Evolutionary conservation across 2,888 invertebrate species (phyloP).

Genomic region (Oligia latruncula): DNA sequence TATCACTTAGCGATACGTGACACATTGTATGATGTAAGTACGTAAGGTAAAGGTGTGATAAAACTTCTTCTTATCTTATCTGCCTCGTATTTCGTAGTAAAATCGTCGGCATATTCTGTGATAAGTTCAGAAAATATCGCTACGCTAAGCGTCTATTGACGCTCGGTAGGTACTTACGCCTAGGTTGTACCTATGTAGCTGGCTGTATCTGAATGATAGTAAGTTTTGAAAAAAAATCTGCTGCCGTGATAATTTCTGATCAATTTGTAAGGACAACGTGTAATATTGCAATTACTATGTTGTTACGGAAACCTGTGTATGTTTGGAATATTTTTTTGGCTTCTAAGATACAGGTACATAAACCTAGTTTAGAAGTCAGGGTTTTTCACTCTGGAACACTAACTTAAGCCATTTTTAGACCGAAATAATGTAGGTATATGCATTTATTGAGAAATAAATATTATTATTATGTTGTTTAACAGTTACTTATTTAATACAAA

Average conservation of each 20-base stretch:
- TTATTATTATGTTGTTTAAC: not conserved
- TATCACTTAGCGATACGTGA: slow-evolving; percentile 55
- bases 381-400: too few species aligned
- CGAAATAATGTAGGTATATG: too few species aligned
- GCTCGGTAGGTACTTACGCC: not conserved
- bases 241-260: not conserved
- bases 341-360: too few species aligned
- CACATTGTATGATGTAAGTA: slow-evolving; percentile 49
- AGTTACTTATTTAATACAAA: not conserved
- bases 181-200: too few species aligned
- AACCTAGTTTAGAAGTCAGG: too few species aligned
- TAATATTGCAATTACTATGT: not conserved
- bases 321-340: not conserved
- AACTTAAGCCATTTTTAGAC: too few species aligned
- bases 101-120: slow-evolving; percentile 3
- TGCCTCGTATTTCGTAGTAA: slow-evolving; percentile 42
- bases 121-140: slow-evolving; percentile 22
- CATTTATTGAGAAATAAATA: too few species aligned
- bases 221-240: not conserved
- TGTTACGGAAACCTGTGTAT: not conserved
- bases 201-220: not conserved
- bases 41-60: slow-evolving; percentile 46
- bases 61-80: slow-evolving; percentile 48
- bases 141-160: slow-evolving; percentile 4
- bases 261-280: too few species aligned